Conservation (phyloP, 2,797 vertebrate species). For the Cyclura pinguis region DNA sequence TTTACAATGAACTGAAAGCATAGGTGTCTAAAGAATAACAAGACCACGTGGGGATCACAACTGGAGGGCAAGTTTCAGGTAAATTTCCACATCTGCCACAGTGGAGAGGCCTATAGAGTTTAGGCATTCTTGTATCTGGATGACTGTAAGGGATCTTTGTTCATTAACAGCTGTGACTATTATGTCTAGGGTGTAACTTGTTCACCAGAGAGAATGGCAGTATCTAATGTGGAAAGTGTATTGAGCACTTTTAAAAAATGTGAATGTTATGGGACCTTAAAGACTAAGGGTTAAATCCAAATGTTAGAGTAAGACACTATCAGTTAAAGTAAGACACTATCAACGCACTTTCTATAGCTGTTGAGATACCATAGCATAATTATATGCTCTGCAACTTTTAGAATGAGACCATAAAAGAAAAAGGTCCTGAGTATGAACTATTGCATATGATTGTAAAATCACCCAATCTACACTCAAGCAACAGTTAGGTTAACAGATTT, state of each 20-base stretch:
- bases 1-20: not conserved
- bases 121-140: not conserved
- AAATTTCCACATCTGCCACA: too few relatives aligned
- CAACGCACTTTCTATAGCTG: too few relatives aligned
- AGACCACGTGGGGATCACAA: not conserved
- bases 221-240: not conserved
- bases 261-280: not conserved
- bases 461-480: not conserved
- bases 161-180: not conserved
- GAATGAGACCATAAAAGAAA: accelerated
- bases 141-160: not conserved
- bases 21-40: not conserved
- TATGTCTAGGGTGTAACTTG: too few relatives aligned
- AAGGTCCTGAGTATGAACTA: not conserved
- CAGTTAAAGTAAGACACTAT: too few relatives aligned
- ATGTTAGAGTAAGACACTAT: too few relatives aligned
- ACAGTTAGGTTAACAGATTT: not conserved
- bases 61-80: too few relatives aligned
- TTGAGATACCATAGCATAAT: not conserved
- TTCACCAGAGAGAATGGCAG: not conserved
- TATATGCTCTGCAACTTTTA: not conserved
- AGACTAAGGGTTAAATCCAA: too few relatives aligned
- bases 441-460: not conserved
- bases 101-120: not conserved
- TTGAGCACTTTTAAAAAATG: not conserved